Evolutionary conservation across 2,797 vertebrate genomes (phyloP).

Genomic region (Fistularia commersonii): DNA sequence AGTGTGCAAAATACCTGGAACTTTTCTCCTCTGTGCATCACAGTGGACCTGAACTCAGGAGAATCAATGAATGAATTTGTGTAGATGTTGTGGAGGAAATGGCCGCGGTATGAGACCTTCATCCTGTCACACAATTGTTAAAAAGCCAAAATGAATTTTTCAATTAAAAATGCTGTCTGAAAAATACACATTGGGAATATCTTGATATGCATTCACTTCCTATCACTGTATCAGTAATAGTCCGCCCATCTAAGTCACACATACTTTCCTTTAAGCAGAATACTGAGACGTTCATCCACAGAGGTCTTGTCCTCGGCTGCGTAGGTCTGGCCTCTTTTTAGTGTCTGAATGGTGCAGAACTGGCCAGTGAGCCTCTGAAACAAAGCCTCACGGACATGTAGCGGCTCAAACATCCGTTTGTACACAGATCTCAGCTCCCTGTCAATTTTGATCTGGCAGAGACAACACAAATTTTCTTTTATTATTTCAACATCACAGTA

Average conservation of each 20-base stretch:
- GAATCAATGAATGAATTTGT: constrained; percentile 97
- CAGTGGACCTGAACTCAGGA: constrained; percentile 95
- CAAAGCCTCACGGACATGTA: constrained; percentile 88
- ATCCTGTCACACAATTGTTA: constrained; percentile 77
- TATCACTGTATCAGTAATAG: no score
- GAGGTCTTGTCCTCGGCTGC: constrained; percentile 96
- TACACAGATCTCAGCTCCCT: constrained; percentile 88
- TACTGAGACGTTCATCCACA: constrained; percentile 93
- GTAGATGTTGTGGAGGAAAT: constrained; percentile 99
- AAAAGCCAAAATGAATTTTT: constrained; percentile 5
- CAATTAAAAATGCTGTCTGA: no score
- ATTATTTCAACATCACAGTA: neutral
- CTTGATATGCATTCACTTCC: no score
- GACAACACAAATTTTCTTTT: constrained; percentile 5
- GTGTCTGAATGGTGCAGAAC: constrained; percentile 91
- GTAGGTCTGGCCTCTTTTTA: constrained; percentile 89
- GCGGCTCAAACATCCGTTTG: constrained; percentile 92
- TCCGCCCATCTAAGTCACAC: constrained; percentile 39
- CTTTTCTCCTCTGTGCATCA: constrained; percentile 92
- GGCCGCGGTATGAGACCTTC: constrained; percentile 96
- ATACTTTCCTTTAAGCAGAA: constrained; percentile 96
- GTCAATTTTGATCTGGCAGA: constrained; percentile 91
- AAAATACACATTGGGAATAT: no score
- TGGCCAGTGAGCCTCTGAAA: constrained; percentile 94
- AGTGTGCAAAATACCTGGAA: constrained; percentile 84